These are phyloP conservation scores for Macrobrachium nipponense DNA, from an alignment of 1,140 invertebrate species.

Conservation along the genomic window DNA sequence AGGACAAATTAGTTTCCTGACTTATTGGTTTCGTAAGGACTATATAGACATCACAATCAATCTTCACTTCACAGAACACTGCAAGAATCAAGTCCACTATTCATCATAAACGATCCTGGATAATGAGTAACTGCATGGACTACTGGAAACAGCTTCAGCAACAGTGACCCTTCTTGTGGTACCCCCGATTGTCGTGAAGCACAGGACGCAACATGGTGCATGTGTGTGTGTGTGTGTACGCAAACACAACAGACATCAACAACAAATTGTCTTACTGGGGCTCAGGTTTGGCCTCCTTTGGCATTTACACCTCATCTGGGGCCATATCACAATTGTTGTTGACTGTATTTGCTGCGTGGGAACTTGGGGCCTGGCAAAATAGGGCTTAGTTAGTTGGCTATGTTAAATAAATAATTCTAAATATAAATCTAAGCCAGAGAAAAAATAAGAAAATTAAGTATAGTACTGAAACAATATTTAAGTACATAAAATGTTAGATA, in stretches of 20 bases:
- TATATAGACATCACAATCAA: slow-evolving; percentile 26
- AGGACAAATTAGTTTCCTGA: slow-evolving; percentile 1
- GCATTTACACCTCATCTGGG: slow-evolving; percentile 51
- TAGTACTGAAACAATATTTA: too few species aligned
- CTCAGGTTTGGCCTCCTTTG: slow-evolving; percentile 41
- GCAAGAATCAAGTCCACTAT: slow-evolving; percentile 13
- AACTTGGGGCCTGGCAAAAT: slow-evolving; percentile 53
- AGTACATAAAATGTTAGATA: too few species aligned
- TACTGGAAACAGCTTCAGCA: not conserved
- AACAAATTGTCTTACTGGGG: slow-evolving; percentile 39
- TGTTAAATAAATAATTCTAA: slow-evolving; percentile 1
- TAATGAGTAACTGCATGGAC: too few species aligned
- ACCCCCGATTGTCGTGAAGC: too few species aligned
- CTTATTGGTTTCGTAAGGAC: slow-evolving; percentile 33
- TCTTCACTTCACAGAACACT: slow-evolving; percentile 5
- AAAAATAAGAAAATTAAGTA: slow-evolving; percentile 6
- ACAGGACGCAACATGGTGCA: not conserved
- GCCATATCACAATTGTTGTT: slow-evolving; percentile 62
- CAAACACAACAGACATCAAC: slow-evolving; percentile 41
- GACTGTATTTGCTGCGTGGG: slow-evolving; percentile 48
- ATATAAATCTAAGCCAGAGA: slow-evolving; percentile 13
- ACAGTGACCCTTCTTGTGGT: slow-evolving; percentile 5
- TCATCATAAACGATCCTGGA: not conserved
- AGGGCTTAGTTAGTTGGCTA: slow-evolving; percentile 46
- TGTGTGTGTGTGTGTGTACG: not conserved